Evolutionary conservation across 1,140 invertebrate genomes (phyloP), one percentile per base, ranked within the genome.

Genomic region (Megathymus violae): DNA sequence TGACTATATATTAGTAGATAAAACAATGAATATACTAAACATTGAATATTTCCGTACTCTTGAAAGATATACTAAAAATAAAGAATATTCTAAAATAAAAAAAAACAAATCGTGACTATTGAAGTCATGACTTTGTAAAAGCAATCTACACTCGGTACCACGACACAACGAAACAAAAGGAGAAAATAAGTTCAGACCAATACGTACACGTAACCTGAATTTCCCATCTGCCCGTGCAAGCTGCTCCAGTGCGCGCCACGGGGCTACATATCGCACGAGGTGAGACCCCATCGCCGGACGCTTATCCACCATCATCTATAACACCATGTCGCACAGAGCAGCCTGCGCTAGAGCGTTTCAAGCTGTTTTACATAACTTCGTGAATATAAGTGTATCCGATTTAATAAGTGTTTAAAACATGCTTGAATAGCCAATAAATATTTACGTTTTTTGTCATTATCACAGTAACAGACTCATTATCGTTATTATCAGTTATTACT

Each of bases 271-370:
- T 78, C 58, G 74, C 74, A 75, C 80, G 65, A 81, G 74, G 78
- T 76, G 77, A 78, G 78, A 77, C 59, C 64, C 68, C 69, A 73
- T 71, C 69, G 74, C 61, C 69, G 65, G 47, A 44, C 59, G 64
- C 69, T 69, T 84, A 85, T 84, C 79, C 71, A 64, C 62, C 59
- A 76, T 76, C 80, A 88, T 85, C 82, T 85, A 80, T 88, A 85
- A 88, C 80, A 79, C 71, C 69, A 74, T 52, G 25, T 15, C 22
- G 56, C 41, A 65, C 56, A 82, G 78, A 74, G 58, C 61, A 77
- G 34, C 17, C 41, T 13, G 5, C 3, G 2, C 47, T 38, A 74
- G 68, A 74, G 65, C 19, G 4, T 4, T 25, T 27, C 14, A 4
- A 52, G 5, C 5, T 5, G 19, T 22, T 22, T 5, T n/a, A 38